Percentiles rank a stretch among this genome's conserved stretches.
phyloP scores from a whole-genome alignment of 2,797 vertebrate species.

The Pampus argenteus region DNA sequence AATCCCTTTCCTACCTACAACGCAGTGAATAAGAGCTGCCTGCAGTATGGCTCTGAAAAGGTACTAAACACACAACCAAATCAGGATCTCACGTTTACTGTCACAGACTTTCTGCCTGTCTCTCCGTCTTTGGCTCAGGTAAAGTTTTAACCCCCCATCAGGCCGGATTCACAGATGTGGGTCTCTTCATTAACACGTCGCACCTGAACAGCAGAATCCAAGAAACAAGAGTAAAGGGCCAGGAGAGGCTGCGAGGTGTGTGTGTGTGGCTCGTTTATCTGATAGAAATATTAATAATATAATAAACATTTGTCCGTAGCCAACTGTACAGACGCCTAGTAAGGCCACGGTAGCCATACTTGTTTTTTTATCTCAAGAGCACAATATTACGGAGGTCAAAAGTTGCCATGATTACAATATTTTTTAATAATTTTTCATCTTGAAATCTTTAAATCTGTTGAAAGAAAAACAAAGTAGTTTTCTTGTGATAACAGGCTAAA shows the following conservation, averaged over 20 bases:
- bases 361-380: not conserved
- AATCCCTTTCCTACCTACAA: conserved; percentile 48
- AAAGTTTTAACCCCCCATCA: conserved; percentile 70
- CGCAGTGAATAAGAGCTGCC: conserved; percentile 21
- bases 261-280: conserved; percentile 13
- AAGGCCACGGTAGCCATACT: not conserved
- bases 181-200: conserved; percentile 58
- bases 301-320: not conserved
- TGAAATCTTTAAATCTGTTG: not conserved
- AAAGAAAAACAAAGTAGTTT: too few species aligned
- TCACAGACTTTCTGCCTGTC: not conserved
- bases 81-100: not conserved
- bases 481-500: not conserved
- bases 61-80: conserved; percentile 16
- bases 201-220: conserved; percentile 49
- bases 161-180: conserved; percentile 65
- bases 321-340: not conserved
- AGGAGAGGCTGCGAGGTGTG: conserved; percentile 72
- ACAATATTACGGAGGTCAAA: not conserved
- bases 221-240: conserved; percentile 1
- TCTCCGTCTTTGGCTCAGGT: not conserved
- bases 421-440: not conserved
- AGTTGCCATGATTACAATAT: not conserved
- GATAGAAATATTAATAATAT: not conserved
- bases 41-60: not conserved